Base-by-base conservation (phyloP, 2,797 vertebrate species). In the Megalops cyprinoides region DNA sequence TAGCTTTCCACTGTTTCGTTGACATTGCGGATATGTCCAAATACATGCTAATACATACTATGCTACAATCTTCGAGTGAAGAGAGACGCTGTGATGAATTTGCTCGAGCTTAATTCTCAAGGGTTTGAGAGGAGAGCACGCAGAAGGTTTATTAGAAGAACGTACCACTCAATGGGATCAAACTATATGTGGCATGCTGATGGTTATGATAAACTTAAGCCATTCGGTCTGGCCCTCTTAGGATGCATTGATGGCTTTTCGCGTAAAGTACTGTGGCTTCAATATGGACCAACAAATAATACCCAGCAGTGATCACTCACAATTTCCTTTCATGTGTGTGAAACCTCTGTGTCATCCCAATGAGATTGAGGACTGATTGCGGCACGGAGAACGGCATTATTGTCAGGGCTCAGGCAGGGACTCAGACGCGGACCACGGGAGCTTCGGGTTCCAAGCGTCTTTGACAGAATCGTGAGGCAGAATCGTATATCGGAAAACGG, bases 191-290 rank as follows among this genome's bases (percentile, higher is more conserved):
- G 81, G 76, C 78, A 85, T 75, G 79, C 74, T 42, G 81, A 86
- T 76, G 77, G 80, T 0, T 86, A 84, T 15, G 80, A 85, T 12
- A 81, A 84, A 77, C 56, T 82, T 2, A 84, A 82, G 34, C 81
- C 65, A 20, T 84, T 77, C 23, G 80, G 78, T 31, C 48, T 87
- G 58, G 85, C 82, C 1, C 0, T 86, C 18, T 85, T 69, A 1
- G 79, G 81, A 15, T 84, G 84, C 74, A 81, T 85, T 14, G 77
- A 88, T 82, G 79, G 85, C 6, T 88, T 88, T 69, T 87, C 84
- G 23, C 25, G 78, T 56, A 76, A 51, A 77, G 58, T 86, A 14
- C 42, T 85, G 86, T 83, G 80, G 82, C 81, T 86, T 60, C 56
- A 80, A 76, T 88, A 83, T 85, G 82, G 80, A 69, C 28, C 80